Evolutionary conservation across 1,140 invertebrate genomes (phyloP), one percentile per base, ranked within the genome.

Genomic region (Ceratina australensis): DNA sequence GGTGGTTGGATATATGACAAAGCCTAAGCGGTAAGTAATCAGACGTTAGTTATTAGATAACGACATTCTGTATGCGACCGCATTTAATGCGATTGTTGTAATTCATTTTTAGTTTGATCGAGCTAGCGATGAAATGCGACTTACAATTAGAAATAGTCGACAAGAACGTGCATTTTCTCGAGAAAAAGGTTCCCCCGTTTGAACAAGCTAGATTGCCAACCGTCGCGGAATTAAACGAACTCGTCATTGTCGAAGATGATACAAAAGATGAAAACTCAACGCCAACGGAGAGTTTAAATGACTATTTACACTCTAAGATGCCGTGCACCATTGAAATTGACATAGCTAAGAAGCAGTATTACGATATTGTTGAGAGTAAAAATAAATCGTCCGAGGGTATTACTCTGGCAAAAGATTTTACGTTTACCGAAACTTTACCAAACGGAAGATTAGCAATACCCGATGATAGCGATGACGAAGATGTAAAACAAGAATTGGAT

Each of bases 1-100:
- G 0, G 91, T 90, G 89, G 64, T 92, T 69, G 87, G 88, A 24
- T 90, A 89, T 42, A 81, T 86, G 47, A 92, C 87, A 7, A 89
- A 86, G 56, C 85, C 87, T 16, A 69, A 88, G 22, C 72, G 65
- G 91, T 92, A 84, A 89, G 90, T 89, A 75, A 52, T 42, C 52
- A 22, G 7, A 73, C 5, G 26, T 61, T 50, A 68, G 54, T 63
- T 26, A 57, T 60, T n/a, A 24, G 0, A 26, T 49, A 20, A 15
- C 3, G 26, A 3, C 18, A 5, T 54, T 3, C 15, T n/a, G 8
- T n/a, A 64, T 42, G 8, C 33, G 33, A 52, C n/a, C 49, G 7
- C 13, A 2, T 4, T 0, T 67, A 5, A 49, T 16, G 13, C 0
- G 56, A 75, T 26, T 56, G 56, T 56, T 22, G 65, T 71, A 10